Conservation (phyloP, 2,113 vertebrate genomes). For the Struthio camelus region DNA sequence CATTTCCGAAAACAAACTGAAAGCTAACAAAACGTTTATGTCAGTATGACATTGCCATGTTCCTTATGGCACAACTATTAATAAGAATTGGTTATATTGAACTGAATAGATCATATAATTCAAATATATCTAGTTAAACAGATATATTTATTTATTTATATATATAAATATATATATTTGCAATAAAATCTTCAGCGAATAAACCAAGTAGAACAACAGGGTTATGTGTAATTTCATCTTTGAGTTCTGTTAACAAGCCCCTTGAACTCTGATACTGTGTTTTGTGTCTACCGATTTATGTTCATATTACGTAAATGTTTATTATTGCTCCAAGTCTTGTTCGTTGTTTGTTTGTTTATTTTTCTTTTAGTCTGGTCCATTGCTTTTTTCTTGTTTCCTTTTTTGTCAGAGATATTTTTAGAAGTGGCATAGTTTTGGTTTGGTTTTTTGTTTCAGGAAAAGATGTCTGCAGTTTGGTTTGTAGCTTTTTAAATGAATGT, state of each 20-base stretch:
- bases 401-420: background rate
- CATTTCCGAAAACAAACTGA: background rate
- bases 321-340: background rate
- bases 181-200: too few species aligned
- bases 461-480: background rate
- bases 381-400: background rate
- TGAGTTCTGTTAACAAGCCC: background rate
- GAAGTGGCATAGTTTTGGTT: background rate
- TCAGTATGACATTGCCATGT: accelerated
- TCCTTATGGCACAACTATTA: background rate
- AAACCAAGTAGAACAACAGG: background rate
- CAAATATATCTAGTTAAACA: too few species aligned
- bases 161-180: background rate
- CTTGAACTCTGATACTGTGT: background rate
- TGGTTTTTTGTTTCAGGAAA: background rate
- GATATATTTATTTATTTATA: background rate
- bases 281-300: background rate
- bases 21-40: background rate
- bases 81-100: background rate
- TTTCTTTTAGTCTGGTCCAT: background rate
- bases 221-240: background rate
- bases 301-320: background rate
- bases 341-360: background rate
- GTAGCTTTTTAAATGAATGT: background rate
- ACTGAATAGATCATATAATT: background rate